Base-by-base conservation (phyloP, 2,888 invertebrate genomes). In the Octodonta nipae region DNA sequence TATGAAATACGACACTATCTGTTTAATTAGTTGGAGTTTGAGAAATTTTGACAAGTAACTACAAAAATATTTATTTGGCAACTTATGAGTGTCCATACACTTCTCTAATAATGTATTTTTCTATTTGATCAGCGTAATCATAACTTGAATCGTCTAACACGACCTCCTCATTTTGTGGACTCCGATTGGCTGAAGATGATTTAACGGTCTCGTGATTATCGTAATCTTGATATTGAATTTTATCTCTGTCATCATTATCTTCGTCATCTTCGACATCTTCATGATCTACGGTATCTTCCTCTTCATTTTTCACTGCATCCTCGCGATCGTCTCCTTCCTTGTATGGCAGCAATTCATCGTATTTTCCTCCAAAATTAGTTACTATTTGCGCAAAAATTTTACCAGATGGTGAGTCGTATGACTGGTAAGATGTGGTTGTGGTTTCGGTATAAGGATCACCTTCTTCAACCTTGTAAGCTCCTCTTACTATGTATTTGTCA, bases 401-500 rank as follows among this genome's bases (percentile, higher is more conserved):
- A n/a, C 37, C 30, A 2, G 34, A 22, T 1, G 43, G 43, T 4
- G 39, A 39, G 27, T 43, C 39, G 17, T 43, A 43, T 3, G 34
- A 28, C 4, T 40, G 37, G 11, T 39, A 37, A 1, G 36, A 35
- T 12, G 45, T 39, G 7, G 42, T 39, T 1, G 38, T 36, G 5
- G 40, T 42, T 12, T 32, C 11, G 16, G 40, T 41, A 11, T 36
- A 31, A 2, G 45, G 45, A 35, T 43, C 40, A 8, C 35, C 36
- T 27, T 45, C 44, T 15, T 40, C 37, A 4, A 45, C 43, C 24
- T 42, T 41, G 28, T 44, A 45, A 13, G 36, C 34, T 1, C 42
- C 42, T 8, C 30, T 24, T 2, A 44, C 28, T 13, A 28, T 28
- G 5, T 33, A 17, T 30, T 35, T 30, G 3, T 39, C 36, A 3